A percentile compares a stretch with the other conserved stretches of the same genome.
These are phyloP conservation scores for Coelinius sp. DNA, from an alignment of 2,888 invertebrate genomes.

Conservation along the genomic window DNA sequence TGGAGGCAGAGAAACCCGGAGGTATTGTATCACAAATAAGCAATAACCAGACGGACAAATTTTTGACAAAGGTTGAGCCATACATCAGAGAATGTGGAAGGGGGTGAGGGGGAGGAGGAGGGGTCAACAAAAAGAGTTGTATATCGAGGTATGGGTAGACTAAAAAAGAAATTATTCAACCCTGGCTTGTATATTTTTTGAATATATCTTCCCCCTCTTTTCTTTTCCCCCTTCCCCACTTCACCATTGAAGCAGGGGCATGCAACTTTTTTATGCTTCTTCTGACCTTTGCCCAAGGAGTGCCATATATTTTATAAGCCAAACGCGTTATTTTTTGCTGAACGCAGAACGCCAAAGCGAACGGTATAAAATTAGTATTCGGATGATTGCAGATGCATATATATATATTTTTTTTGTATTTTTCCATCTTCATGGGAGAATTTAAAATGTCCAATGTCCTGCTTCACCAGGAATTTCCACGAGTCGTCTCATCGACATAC, in stretches of 20 bases:
- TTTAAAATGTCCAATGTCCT: background rate
- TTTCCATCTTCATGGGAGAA: background rate
- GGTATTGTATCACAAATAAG: background rate
- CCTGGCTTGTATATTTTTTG: background rate
- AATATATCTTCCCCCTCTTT: conserved; percentile 8
- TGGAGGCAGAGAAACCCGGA: background rate
- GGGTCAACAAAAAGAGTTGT: background rate
- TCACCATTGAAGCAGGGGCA: conserved; percentile 7
- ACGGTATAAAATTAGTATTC: conserved; percentile 37
- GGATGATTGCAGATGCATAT: conserved; percentile 20
- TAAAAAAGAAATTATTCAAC: conserved; percentile 14
- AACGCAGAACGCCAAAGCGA: conserved; percentile 21
- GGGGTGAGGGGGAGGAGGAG: background rate
- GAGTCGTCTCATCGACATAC: background rate
- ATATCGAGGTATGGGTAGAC: background rate
- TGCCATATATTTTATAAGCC: conserved; percentile 35
- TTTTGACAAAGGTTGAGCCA: conserved; percentile 22
- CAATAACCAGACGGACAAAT: conserved; percentile 14
- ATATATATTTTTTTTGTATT: conserved; percentile 21
- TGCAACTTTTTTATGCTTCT: conserved; percentile 24
- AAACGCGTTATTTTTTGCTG: conserved; percentile 10
- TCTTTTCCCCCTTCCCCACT: background rate
- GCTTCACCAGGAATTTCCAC: background rate
- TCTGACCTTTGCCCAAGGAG: conserved; percentile 28
- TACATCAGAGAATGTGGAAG: conserved; percentile 6